Percentiles rank a stretch among this genome's conserved stretches.
phyloP scores from a whole-genome alignment of 2,797 vertebrate species.

The Cetoscarus ocellatus region DNA sequence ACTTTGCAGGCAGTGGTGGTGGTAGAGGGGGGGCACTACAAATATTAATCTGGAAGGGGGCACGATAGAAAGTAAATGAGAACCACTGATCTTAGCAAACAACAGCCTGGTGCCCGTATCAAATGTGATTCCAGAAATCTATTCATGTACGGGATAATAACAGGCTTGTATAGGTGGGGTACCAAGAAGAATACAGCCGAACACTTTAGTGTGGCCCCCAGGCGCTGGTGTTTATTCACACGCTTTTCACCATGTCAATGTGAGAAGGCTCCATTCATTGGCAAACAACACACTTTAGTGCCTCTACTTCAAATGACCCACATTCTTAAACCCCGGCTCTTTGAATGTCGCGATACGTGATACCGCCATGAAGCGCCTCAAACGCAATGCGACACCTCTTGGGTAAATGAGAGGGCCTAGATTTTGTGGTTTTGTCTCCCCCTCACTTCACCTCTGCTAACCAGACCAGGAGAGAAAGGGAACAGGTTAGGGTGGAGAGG shows the following conservation, averaged over 20 bases:
- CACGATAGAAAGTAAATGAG: slow-evolving; percentile 43
- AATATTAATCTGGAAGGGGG: not conserved
- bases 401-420: slow-evolving; percentile 78
- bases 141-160: slow-evolving; percentile 80
- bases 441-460: slow-evolving; percentile 16
- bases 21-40: no score
- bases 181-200: slow-evolving; percentile 75
- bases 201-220: slow-evolving; percentile 80
- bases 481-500: slow-evolving; percentile 70
- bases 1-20: no score
- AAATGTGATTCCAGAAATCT: slow-evolving; percentile 64
- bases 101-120: slow-evolving; percentile 59
- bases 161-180: slow-evolving; percentile 78
- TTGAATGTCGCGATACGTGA: slow-evolving; percentile 82
- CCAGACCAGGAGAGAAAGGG: slow-evolving; percentile 47
- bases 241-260: slow-evolving; percentile 84
- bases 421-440: slow-evolving; percentile 70
- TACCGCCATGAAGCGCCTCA: slow-evolving; percentile 76
- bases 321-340: slow-evolving; percentile 82
- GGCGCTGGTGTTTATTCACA: slow-evolving; percentile 85
- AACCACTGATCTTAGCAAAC: slow-evolving; percentile 41
- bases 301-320: slow-evolving; percentile 88
- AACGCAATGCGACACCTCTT: slow-evolving; percentile 80
- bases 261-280: slow-evolving; percentile 86
- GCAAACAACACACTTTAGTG: slow-evolving; percentile 86